Evolutionary conservation across 2,113 vertebrate genomes (phyloP), one percentile per base, ranked within the genome.

Genomic region (Oostethus manadensis): DNA sequence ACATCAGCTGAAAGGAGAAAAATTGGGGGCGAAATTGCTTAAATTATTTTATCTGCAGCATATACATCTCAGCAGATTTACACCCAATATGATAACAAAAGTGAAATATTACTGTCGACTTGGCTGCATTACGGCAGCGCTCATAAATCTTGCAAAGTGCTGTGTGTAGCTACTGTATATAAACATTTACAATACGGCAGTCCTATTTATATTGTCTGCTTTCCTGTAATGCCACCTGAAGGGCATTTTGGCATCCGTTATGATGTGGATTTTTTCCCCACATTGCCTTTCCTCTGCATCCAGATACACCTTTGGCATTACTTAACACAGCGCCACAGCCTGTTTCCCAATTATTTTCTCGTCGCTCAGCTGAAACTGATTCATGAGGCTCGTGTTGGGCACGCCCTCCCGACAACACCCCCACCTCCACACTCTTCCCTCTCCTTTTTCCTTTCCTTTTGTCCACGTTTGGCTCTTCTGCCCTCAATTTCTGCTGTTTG

Each of bases 261-360:
- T 76, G 70, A 83, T 86, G 85, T 84, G 58, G 82, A 85, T 85
- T 85, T 83, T 66, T 33, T 79, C 61, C 71, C 70, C 62, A 82
- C 82, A 83, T 78, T 72, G 65, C 68, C 53, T 62, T 73, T 81
- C 59, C 74, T 84, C 64, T 60, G 55, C 20, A 15, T 68, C 68
- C 65, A 62, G 71, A 70, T 72, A 78, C 80, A 83, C 82, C 81
- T 84, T 84, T 82, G 80, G 75, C 81, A 71, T 76, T 68, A 73
- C 83, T 85, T 85, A 84, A 84, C 61, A 86, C 77, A 72, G 70
- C 29, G n/a, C 79, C 14, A 14, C 70, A 46, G 73, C 70, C 77
- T 81, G 73, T 80, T 86, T 85, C 85, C 84, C 88, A 87, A 91
- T 89, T 89, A 89, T 88, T 88, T 89, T 85, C 83, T 87, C 83